Evolutionary conservation across 2,888 invertebrate genomes (phyloP), one percentile per base, ranked within the genome.

Genomic region (Mythimna lalbum): DNA sequence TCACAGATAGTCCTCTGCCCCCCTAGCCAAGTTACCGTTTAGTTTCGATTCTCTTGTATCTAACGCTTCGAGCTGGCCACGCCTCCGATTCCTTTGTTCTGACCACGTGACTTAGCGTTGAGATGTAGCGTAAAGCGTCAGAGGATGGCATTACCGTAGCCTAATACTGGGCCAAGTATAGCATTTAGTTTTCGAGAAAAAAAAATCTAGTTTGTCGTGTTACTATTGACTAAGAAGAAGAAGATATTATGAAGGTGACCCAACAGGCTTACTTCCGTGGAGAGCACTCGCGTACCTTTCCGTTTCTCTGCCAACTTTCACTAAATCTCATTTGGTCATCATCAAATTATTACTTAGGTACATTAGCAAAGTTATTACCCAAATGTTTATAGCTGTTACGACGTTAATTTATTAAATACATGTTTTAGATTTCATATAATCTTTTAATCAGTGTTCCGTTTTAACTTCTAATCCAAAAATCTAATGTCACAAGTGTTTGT

Each of bases 261-360:
- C 19, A 47, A 4, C 31, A 33, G 23, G 23, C 57, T 17, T 69
- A 14, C 27, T 49, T 19, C 17, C 1, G 21, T 50, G n/a, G 7
- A 50, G 21, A 55, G 4, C 43, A 47, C 52, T 12, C 6, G 43
- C 27, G 17, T 31, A 50, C 36, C 56, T 39, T 57, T 63, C 71
- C 19, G 52, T 63, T 78, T 77, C 78, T 53, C 52, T 49, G 23
- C 1, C 21, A 27, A 70, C 74, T 75, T 75, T 75, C 74, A 63
- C 78, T 63, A 71, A 63, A 75, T 59, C 39, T 47, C 36, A 63
- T 71, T 77, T 63, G 63, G 12, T 21, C 72, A 59, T 77, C 63
- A 63, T 63, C 47, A 63, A 71, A 74, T 50, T 39, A 77, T 77
- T 77, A 59, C 43, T 47, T 63, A 43, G 43, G 43, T 19, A 33